Base-by-base conservation (phyloP, 2,888 invertebrate genomes). In the Aelia acuminata region DNA sequence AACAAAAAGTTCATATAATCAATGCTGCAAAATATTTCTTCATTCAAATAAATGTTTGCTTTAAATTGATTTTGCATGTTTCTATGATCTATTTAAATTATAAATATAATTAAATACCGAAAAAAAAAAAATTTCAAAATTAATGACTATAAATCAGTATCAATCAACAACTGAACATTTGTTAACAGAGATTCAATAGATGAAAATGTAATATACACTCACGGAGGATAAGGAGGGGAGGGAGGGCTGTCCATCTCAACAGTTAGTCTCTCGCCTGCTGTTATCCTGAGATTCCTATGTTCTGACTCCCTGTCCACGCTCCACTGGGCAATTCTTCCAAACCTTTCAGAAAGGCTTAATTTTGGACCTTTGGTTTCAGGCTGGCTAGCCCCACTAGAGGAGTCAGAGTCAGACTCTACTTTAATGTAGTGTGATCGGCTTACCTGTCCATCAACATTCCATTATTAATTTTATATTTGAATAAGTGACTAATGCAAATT, bases 281-380 rank as follows among this genome's bases (percentile, higher is more conserved):
- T 95, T 89, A 96, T 96, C 90, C 97, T 95, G 89, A 97, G 96
- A 90, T 97, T 97, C 88, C 96, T 94, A 91, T 97, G 96, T 92
- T 97, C 95, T 87, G 97, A 96, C n/a, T 96, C 94, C 20, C 97
- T 94, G 92, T 97, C 97, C 5, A 96, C 96, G 89, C 96, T 96
- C 96, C 97, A 97, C 91, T 97, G 97, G 39, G 97, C 97, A 95
- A 97, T 97, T 93, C 97, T 97, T 90, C 97, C 97, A 93, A 97
- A 97, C 39, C 94, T 94, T 92, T 97, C 97, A 0, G 97, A 97
- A 22, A 97, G 93, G 0, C 97, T 97, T 91, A 97, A 93, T 89
- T 95, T 94, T 91, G 91, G 92, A 87, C 92, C 93, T n/a, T 90
- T 90, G 22, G 84, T 88, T 26, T 87, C 89, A 49, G 89, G 85